Evolutionary conservation across 2,113 vertebrate genomes (phyloP).

Genomic region (Calonectris borealis): DNA sequence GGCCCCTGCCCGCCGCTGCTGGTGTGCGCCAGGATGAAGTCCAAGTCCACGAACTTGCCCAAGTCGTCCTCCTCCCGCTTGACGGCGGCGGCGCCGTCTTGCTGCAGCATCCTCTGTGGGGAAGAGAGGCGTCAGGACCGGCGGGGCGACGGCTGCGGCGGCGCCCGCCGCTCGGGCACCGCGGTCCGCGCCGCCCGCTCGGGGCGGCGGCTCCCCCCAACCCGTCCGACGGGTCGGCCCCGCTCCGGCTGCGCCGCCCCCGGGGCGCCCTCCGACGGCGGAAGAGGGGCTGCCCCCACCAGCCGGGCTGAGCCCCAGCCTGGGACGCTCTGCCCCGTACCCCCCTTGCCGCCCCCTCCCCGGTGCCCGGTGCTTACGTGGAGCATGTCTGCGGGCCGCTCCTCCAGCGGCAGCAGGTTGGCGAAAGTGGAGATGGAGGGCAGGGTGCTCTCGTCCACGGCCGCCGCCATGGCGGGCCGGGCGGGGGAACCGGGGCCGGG

Average conservation of each 20-base stretch:
- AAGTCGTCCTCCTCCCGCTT: slow-evolving; percentile 87
- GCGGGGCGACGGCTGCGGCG: not conserved
- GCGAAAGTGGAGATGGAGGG: slow-evolving; percentile 67
- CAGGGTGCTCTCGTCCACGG: slow-evolving; percentile 53
- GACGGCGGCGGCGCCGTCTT: slow-evolving; percentile 53
- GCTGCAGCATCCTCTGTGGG: slow-evolving; percentile 66
- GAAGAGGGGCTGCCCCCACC: not conserved
- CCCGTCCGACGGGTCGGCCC: slow-evolving; percentile 32
- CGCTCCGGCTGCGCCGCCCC: not conserved
- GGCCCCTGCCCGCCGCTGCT: slow-evolving; percentile 61
- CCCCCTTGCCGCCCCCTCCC: too few relatives aligned
- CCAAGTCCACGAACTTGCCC: slow-evolving; percentile 85
- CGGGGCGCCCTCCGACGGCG: not conserved
- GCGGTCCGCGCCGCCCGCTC: not conserved
- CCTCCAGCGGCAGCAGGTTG: slow-evolving; percentile 39
- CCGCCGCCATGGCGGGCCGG: slow-evolving; percentile 50
- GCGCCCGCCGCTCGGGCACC: not conserved
- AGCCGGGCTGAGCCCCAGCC: not conserved
- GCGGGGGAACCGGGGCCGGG: not conserved
- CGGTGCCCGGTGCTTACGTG: not conserved
- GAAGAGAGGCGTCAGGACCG: not conserved
- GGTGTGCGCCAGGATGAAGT: slow-evolving; percentile 89
- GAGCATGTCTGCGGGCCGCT: slow-evolving; percentile 36
- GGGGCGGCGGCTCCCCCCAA: not conserved
- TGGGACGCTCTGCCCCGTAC: not conserved